Percentiles rank a stretch among this genome's conserved stretches.
phyloP scores from a whole-genome alignment of 2,113 vertebrate species.

The Vidua chalybeata region DNA sequence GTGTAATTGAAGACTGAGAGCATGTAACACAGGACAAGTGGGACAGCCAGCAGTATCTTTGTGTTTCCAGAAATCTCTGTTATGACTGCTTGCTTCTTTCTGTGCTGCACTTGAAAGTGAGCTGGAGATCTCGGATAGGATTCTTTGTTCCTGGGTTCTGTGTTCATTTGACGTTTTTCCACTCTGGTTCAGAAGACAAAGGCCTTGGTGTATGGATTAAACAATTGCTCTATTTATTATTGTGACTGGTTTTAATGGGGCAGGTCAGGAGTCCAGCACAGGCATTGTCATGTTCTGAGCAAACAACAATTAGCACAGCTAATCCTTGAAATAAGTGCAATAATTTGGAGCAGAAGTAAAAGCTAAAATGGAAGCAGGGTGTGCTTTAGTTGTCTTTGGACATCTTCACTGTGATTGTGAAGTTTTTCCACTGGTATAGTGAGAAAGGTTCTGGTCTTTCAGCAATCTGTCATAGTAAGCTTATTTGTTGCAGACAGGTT shows the following conservation, averaged over 20 bases:
- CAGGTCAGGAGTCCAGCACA: not conserved
- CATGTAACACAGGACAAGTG: not conserved
- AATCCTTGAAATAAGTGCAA: not conserved
- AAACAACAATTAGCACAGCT: not conserved
- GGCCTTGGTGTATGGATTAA: conserved; percentile 12
- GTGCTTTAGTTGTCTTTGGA: not conserved
- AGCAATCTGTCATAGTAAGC: not conserved
- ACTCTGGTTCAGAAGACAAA: conserved; percentile 61
- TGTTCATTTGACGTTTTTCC: conserved; percentile 45
- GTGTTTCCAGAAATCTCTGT: not conserved
- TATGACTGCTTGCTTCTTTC: not conserved
- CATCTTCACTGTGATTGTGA: not conserved
- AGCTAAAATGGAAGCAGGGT: not conserved
- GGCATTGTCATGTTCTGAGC: not conserved
- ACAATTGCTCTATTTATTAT: conserved; percentile 44
- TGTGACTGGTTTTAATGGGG: not conserved
- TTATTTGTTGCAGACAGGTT: not conserved
- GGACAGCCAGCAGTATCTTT: not conserved
- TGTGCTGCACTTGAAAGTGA: conserved; percentile 6
- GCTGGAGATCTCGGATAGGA: conserved; percentile 22
- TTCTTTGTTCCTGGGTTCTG: conserved; percentile 48
- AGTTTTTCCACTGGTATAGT: not conserved
- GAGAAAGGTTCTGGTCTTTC: not conserved
- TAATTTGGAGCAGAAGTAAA: not conserved
- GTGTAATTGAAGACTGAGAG: not conserved